These are phyloP conservation scores for Cerastis leucographa DNA, from an alignment of 2,888 invertebrate species.

Conservation along the genomic window DNA sequence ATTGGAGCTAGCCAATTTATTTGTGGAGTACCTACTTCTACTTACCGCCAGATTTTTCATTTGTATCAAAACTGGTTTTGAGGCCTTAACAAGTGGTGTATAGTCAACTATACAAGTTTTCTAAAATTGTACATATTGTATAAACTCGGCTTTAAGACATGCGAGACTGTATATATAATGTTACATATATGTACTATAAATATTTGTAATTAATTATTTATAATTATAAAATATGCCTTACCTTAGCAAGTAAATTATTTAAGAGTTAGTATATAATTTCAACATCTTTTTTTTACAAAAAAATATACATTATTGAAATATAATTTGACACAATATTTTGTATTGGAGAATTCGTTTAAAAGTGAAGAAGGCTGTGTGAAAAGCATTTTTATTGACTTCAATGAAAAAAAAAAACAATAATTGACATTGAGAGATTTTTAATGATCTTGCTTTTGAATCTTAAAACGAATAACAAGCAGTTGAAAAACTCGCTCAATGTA, in stretches of 20 bases:
- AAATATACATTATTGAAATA: slow-evolving; percentile 53
- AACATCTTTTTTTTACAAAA: slow-evolving; percentile 69
- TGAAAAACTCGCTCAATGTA: neutral
- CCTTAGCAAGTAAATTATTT: slow-evolving; percentile 74
- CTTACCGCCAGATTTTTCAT: slow-evolving; percentile 57
- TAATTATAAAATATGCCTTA: slow-evolving; percentile 88
- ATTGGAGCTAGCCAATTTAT: slow-evolving; percentile 83
- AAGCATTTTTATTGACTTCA: slow-evolving; percentile 84
- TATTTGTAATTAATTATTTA: slow-evolving; percentile 87
- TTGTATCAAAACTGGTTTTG: slow-evolving; percentile 57
- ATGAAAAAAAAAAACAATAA: slow-evolving; percentile 56
- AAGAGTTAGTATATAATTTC: slow-evolving; percentile 72
- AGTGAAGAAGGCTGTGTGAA: slow-evolving; percentile 86
- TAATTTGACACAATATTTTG: slow-evolving; percentile 66
- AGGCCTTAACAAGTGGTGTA: slow-evolving; percentile 70
- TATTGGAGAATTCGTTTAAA: slow-evolving; percentile 72
- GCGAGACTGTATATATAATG: slow-evolving; percentile 89
- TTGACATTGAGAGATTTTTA: slow-evolving; percentile 33
- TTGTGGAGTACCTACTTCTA: slow-evolving; percentile 72
- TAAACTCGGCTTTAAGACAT: slow-evolving; percentile 86
- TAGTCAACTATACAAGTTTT: slow-evolving; percentile 74
- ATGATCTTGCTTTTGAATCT: slow-evolving; percentile 1
- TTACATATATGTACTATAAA: slow-evolving; percentile 84
- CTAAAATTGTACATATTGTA: slow-evolving; percentile 81
- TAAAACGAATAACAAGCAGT: neutral